Evolutionary conservation across 2,113 vertebrate genomes (phyloP).

Genomic region (Coptodon bakossiorum): DNA sequence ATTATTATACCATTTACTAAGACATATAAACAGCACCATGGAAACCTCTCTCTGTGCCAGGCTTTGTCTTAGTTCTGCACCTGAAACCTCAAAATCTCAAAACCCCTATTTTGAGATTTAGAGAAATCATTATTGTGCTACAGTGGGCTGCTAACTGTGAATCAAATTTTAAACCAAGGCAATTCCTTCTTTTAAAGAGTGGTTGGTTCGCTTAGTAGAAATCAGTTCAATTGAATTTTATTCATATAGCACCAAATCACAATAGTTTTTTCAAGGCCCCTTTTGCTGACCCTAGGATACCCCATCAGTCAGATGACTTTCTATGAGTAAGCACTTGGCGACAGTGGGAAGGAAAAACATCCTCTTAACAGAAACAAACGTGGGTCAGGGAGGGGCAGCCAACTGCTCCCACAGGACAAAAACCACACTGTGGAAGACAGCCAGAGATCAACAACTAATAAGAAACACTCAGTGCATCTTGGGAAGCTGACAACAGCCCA

Average conservation of each 20-base stretch:
- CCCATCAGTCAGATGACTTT: background rate
- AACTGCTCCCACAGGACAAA: background rate
- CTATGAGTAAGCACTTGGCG: background rate
- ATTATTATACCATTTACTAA: background rate
- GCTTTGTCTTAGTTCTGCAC: background rate
- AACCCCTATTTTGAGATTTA: background rate
- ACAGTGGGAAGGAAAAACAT: background rate
- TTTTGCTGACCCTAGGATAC: background rate
- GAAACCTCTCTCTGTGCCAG: background rate
- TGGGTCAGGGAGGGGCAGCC: background rate
- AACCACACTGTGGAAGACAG: background rate
- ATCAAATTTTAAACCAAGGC: background rate
- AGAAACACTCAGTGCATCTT: background rate
- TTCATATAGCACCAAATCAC: background rate
- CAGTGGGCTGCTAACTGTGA: rapidly evolving
- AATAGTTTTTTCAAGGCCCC: background rate
- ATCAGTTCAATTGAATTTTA: background rate
- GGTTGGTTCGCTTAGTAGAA: background rate
- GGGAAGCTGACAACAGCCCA: background rate
- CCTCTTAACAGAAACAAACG: background rate
- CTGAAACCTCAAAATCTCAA: background rate
- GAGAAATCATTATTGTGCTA: background rate
- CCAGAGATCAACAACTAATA: background rate
- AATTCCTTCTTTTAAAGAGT: background rate
- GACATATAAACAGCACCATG: background rate